Conservation (phyloP, 2,797 vertebrate genomes). For the Dallia pectoralis region DNA sequence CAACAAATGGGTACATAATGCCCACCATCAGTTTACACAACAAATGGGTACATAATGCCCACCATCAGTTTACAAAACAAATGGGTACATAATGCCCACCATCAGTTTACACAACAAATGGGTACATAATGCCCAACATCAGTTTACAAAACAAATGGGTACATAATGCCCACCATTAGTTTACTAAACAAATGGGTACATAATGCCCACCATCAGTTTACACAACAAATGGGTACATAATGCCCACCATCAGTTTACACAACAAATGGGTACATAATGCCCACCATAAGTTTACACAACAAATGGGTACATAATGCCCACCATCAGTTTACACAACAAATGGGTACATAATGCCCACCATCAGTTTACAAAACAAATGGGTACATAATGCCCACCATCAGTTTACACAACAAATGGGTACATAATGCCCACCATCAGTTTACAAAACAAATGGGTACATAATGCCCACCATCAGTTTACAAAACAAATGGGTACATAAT, state of each 20-base stretch:
- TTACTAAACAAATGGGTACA: conserved; percentile 16
- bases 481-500: conserved; percentile 3
- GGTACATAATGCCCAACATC: neutral
- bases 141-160: conserved; percentile 11
- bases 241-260: no score
- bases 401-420: conserved; percentile 20
- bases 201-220: no score
- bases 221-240: no score
- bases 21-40: conserved; percentile 22
- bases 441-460: conserved; percentile 16
- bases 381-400: conserved; percentile 5
- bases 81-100: neutral
- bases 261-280: no score
- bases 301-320: neutral
- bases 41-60: neutral
- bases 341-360: neutral
- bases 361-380: conserved; percentile 25
- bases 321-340: no score
- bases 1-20: neutral
- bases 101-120: conserved; percentile 23
- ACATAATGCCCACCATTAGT: neutral
- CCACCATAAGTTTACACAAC: no score
- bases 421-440: conserved; percentile 11
- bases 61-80: conserved; percentile 22
- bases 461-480: conserved; percentile 19